phyloP scores from a whole-genome alignment of 2,113 vertebrate genomes.

The Chelonoidis abingdonii region DNA sequence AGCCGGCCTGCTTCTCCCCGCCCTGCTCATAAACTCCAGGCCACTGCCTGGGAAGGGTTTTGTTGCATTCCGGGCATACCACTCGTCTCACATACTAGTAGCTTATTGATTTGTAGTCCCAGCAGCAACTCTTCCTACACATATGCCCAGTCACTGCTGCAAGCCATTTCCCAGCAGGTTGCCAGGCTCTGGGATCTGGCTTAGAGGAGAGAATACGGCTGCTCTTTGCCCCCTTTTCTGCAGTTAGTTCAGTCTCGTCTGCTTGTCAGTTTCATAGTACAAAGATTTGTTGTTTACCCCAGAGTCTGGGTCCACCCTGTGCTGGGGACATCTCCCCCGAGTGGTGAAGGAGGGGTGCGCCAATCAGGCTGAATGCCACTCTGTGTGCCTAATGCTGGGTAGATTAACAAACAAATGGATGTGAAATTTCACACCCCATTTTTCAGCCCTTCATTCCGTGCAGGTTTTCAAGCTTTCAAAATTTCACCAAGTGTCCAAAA shows the following conservation, averaged over 20 bases:
- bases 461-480: not conserved
- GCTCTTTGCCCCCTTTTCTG: not conserved
- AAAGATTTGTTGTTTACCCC: not conserved
- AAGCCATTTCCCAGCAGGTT: not conserved
- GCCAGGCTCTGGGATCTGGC: not conserved
- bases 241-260: not conserved
- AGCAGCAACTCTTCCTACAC: not conserved
- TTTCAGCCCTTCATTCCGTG: not conserved
- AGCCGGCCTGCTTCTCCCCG: not conserved
- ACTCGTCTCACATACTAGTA: constrained; percentile 1
- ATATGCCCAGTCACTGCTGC: not conserved
- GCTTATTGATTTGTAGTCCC: constrained; percentile 21
- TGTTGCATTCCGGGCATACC: constrained; percentile 68
- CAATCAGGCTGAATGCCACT: no score
- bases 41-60: not conserved
- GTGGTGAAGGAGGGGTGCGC: not conserved
- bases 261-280: not conserved
- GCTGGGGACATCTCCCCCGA: not conserved
- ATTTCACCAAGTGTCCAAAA: not conserved
- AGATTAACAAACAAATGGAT: not conserved
- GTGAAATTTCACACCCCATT: not conserved
- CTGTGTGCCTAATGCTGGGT: not conserved
- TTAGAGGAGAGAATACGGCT: not conserved
- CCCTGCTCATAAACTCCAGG: not conserved
- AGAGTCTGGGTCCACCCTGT: not conserved